Evolutionary conservation across 2,888 invertebrate species (phyloP).

Genomic region (Erannis defoliaria): DNA sequence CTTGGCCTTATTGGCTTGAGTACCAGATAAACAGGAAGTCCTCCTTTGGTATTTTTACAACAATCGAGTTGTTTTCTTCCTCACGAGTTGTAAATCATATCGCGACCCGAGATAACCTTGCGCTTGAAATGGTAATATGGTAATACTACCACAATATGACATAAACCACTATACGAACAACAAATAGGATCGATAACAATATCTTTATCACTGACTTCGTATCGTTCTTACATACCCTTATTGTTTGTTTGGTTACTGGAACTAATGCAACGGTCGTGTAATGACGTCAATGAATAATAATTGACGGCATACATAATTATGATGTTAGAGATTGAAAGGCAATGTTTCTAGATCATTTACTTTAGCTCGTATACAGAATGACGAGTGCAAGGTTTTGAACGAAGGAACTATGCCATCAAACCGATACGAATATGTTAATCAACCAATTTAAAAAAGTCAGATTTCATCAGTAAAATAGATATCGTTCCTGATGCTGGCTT

Average conservation of each 20-base stretch:
- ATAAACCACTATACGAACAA: constrained; percentile 38
- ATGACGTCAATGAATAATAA: background rate
- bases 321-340: too few species aligned
- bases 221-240: background rate
- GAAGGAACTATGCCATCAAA: too few species aligned
- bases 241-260: background rate
- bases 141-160: constrained; percentile 50
- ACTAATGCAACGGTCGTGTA: background rate
- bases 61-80: constrained; percentile 40
- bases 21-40: constrained; percentile 45
- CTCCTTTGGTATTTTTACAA: constrained; percentile 33
- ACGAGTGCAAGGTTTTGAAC: too few species aligned
- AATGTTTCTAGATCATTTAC: too few species aligned
- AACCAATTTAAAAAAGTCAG: too few species aligned
- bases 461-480: too few species aligned
- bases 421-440: too few species aligned
- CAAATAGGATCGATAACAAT: constrained; percentile 41
- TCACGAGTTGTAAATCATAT: constrained; percentile 46
- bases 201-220: background rate
- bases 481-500: too few species aligned
- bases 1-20: background rate
- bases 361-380: too few species aligned
- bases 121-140: constrained; percentile 60
- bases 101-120: constrained; percentile 63
- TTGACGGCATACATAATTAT: too few species aligned